These are phyloP conservation scores for Apamea anceps DNA, from an alignment of 2,888 invertebrate species.

Conservation along the genomic window DNA sequence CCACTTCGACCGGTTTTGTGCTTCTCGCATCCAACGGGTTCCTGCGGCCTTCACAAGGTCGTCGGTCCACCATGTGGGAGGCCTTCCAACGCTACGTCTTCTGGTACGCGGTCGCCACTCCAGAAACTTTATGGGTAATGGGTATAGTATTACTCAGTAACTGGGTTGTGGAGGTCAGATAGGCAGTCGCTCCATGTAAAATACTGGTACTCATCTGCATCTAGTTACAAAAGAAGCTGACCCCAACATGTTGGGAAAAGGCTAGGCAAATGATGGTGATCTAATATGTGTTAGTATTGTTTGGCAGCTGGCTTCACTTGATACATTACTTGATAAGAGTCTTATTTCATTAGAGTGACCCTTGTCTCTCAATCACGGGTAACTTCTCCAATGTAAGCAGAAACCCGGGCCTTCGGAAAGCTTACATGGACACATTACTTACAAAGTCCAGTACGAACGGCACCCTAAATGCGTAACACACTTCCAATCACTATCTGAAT, in stretches of 20 bases:
- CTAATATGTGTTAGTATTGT: neutral
- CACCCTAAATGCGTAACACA: neutral
- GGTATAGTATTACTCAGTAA: neutral
- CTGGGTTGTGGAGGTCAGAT: neutral
- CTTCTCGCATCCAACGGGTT: too few species aligned
- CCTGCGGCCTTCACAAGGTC: too few species aligned
- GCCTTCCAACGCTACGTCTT: too few species aligned
- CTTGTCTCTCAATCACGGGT: conserved; percentile 32
- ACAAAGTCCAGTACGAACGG: neutral
- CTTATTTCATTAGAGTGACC: conserved; percentile 31
- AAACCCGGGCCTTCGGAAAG: conserved; percentile 14
- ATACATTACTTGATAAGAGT: conserved; percentile 16
- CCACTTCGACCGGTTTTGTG: too few species aligned
- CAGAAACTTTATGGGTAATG: neutral
- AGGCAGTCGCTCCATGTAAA: neutral
- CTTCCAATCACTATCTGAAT: neutral
- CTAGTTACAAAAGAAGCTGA: rapidly evolving
- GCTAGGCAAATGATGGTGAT: neutral
- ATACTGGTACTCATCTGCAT: neutral
- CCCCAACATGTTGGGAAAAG: neutral
- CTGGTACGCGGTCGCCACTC: too few species aligned
- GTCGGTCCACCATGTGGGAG: too few species aligned
- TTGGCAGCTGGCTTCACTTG: neutral
- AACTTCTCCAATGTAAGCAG: conserved; percentile 35
- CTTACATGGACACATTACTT: conserved; percentile 1